phyloP scores from a whole-genome alignment of 92 coral and sea anemone species.

The Hydrozoanthus gracilis region DNA sequence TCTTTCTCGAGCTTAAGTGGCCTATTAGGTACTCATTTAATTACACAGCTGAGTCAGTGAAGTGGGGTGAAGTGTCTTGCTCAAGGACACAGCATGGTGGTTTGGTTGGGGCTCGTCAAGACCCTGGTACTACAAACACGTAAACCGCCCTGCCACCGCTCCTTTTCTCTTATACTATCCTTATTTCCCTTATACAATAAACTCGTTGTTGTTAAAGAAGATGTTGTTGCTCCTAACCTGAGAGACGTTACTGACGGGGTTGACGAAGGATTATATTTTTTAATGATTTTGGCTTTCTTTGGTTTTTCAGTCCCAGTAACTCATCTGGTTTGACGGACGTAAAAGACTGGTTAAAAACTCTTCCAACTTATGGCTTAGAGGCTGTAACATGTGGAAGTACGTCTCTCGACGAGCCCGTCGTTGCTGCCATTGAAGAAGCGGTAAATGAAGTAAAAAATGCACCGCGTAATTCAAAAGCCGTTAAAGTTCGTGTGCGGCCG shows the following conservation, averaged over 20 bases:
- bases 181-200: no score
- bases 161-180: no score
- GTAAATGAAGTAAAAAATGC: conserved; percentile 39
- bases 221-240: no score
- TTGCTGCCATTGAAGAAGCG: conserved; percentile 78
- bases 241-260: neutral
- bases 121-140: no score
- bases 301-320: conserved; percentile 32
- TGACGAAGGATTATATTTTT: neutral
- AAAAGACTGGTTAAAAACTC: conserved; percentile 85
- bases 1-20: no score
- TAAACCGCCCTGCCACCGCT: no score
- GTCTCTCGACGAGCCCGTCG: conserved; percentile 88
- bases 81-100: no score
- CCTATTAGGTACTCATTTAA: no score
- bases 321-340: conserved; percentile 68
- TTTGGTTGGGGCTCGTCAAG: no score
- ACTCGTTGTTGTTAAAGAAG: no score
- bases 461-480: conserved; percentile 63
- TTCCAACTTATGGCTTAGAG: conserved; percentile 76
- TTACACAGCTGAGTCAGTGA: no score
- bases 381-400: conserved; percentile 89
- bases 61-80: no score
- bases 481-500: conserved; percentile 97
- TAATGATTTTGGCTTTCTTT: neutral